Base-by-base conservation (phyloP, 1,140 invertebrate genomes). In the Belonocnema kinseyi region DNA sequence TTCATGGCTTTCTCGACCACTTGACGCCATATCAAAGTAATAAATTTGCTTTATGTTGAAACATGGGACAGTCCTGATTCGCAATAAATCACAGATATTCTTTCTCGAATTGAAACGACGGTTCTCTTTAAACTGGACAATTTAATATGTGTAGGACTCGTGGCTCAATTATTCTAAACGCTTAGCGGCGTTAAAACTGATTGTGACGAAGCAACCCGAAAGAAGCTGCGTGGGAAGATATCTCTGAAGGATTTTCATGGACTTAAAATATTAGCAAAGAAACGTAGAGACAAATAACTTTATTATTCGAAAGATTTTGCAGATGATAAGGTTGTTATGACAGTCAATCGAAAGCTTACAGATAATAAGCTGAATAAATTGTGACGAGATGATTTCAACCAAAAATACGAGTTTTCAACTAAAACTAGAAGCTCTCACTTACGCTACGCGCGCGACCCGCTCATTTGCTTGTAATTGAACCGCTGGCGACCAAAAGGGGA, bases 101-200 rank as follows among this genome's bases (percentile, higher is more conserved):
- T 13, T 66, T 40, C 26, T 66, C 33, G 40, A 26, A 66, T 66
- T 66, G 33, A 40, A 66, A 66, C 40, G 61, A 66, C 26, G 46
- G 40, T 66, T 66, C n/a, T n/a, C 33, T 66, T 5, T 26, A n/a
- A 26, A 16, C n/a, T 33, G 14, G 16, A 66, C 61, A 66, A 66
- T 40, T 3, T 26, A 40, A 40, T 66, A 66, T 40, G n/a, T 66
- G 33, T 66, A 66, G 2, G n/a, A 66, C 33, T 8, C 61, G 21
- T 26, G 33, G n/a, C 40, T 66, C 61, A 66, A 66, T 66, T 40
- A 66, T 16, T 40, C 33, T 66, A 66, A 66, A 40, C 46, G 61
- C 33, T 66, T 40, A 40, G 61, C 61, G 61, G 61, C n/a, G 61
- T 66, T 33, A 66, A 66, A 46, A 66, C 26, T 66, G 61, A 66